phyloP scores from a whole-genome alignment of 2,888 invertebrate genomes.

The Congeria kusceri region DNA sequence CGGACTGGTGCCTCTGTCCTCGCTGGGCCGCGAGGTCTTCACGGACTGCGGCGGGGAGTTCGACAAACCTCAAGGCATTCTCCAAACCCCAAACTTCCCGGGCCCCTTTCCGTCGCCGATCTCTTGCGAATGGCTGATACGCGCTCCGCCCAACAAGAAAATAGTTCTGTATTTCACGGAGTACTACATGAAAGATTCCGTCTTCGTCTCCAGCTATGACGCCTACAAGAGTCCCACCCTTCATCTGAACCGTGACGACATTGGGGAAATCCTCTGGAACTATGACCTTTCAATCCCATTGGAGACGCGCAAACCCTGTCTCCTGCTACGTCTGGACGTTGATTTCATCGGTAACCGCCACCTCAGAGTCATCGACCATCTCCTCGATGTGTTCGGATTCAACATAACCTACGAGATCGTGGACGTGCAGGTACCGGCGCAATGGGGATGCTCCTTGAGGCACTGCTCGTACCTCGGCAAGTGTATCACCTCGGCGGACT shows the following conservation, averaged over 20 bases:
- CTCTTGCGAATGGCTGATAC: slow-evolving; percentile 94
- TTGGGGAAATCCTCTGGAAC: slow-evolving; percentile 77
- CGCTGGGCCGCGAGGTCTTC: slow-evolving; percentile 15
- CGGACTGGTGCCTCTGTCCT: too few relatives aligned
- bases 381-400: slow-evolving; percentile 95
- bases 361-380: slow-evolving; percentile 91
- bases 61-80: slow-evolving; percentile 67
- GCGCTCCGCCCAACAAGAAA: slow-evolving; percentile 88
- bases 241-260: slow-evolving; percentile 70
- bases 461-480: slow-evolving; percentile 94
- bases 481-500: slow-evolving; percentile 91
- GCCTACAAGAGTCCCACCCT: slow-evolving; percentile 71
- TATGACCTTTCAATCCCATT: slow-evolving; percentile 73
- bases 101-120: slow-evolving; percentile 92
- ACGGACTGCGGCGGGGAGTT: slow-evolving; percentile 74
- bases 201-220: slow-evolving; percentile 79
- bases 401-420: slow-evolving; percentile 95
- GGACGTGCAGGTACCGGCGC: slow-evolving; percentile 81
- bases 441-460: slow-evolving; percentile 89
- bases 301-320: slow-evolving; percentile 89
- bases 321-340: slow-evolving; percentile 91
- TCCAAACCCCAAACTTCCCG: slow-evolving; percentile 95
- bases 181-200: slow-evolving; percentile 89
- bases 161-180: slow-evolving; percentile 95
- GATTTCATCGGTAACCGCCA: slow-evolving; percentile 88